These are phyloP conservation scores for Bufo gargarizans DNA, from an alignment of 2,113 vertebrate species.

Conservation along the genomic window DNA sequence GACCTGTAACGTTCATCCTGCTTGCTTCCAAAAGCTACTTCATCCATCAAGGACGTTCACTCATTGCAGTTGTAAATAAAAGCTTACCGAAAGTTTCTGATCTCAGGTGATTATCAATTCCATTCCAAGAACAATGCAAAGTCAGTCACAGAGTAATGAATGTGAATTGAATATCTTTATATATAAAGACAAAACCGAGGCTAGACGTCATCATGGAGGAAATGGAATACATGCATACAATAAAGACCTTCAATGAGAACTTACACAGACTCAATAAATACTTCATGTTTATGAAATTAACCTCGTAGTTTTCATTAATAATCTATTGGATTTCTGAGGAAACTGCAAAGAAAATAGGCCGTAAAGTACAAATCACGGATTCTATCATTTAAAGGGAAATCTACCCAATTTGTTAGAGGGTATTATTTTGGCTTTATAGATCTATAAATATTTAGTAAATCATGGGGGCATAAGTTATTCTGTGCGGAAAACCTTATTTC, in stretches of 20 bases:
- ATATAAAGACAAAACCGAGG: not conserved
- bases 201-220: not conserved
- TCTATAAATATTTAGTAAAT: slow-evolving; percentile 28
- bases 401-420: not conserved
- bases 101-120: slow-evolving; percentile 34
- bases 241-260: not conserved
- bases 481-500: slow-evolving; percentile 14
- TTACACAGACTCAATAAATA: not conserved
- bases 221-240: slow-evolving; percentile 15
- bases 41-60: slow-evolving; percentile 10
- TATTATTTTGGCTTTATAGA: not conserved
- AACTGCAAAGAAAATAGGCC: not conserved
- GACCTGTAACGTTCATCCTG: not conserved
- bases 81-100: not conserved
- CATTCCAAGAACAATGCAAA: slow-evolving; percentile 26
- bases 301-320: not conserved
- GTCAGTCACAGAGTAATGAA: slow-evolving; percentile 29
- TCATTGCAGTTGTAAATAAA: slow-evolving; percentile 5
- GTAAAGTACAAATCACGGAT: not conserved
- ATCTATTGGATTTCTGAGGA: not conserved
- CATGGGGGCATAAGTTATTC: not conserved
- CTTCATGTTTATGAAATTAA: slow-evolving; percentile 15
- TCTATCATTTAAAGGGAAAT: slow-evolving; percentile 18
- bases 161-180: not conserved
- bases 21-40: not conserved